Evolutionary conservation across 2,888 invertebrate species (phyloP).

Genomic region (Pyrrhosoma nymphula): DNA sequence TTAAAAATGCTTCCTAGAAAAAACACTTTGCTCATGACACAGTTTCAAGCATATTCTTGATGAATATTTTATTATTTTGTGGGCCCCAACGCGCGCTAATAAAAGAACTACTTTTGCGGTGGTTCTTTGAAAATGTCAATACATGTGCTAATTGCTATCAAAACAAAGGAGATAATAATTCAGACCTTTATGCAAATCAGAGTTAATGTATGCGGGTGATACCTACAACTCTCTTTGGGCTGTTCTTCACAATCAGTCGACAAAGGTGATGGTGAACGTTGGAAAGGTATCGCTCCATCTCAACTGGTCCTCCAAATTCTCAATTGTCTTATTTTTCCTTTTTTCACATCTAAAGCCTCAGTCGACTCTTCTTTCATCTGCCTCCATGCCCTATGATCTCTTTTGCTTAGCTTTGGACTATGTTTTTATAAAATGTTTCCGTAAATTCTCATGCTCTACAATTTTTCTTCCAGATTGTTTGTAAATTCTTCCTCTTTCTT

Average conservation of each 20-base stretch:
- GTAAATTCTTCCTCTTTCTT: neutral
- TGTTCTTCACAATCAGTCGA: neutral
- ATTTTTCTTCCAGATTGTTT: neutral
- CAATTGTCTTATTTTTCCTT: neutral
- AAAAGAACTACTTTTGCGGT: neutral
- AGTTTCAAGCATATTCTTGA: too few relatives aligned
- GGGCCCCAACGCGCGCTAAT: too few relatives aligned
- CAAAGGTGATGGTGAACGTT: neutral
- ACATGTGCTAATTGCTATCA: neutral
- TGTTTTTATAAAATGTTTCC: neutral
- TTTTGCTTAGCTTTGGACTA: neutral
- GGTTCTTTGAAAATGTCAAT: neutral
- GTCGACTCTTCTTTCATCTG: neutral
- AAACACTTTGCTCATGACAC: too few relatives aligned
- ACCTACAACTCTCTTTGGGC: neutral
- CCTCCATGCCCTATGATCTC: neutral
- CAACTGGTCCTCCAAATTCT: neutral
- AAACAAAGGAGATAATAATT: neutral
- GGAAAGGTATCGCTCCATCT: neutral
- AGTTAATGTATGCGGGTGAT: neutral
- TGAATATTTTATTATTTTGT: too few relatives aligned
- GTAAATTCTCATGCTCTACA: neutral
- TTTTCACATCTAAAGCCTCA: too few relatives aligned
- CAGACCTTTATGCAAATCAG: neutral
- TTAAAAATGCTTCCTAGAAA: too few relatives aligned